A percentile compares a stretch with the other conserved stretches of the same genome.
These are phyloP conservation scores for Eupithecia subumbrata DNA, from an alignment of 2,888 invertebrate species.

Conservation along the genomic window DNA sequence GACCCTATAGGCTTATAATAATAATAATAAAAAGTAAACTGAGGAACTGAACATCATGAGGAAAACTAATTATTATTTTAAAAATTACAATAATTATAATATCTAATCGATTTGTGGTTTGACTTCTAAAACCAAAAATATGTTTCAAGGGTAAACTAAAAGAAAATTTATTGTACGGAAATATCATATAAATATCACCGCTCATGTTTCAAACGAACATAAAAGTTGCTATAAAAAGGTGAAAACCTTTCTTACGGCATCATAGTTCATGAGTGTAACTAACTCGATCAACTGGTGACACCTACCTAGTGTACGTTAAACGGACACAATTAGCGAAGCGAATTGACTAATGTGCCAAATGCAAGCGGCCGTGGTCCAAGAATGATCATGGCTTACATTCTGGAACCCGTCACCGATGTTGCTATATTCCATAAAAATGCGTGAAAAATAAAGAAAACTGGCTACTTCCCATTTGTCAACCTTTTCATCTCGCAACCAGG, in stretches of 20 bases:
- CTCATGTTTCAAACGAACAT: neutral
- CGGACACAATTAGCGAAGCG: constrained; percentile 36
- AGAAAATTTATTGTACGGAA: neutral
- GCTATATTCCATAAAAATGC: neutral
- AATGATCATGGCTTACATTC: neutral
- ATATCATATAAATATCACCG: neutral
- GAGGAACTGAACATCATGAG: neutral
- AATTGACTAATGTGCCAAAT: constrained; percentile 26
- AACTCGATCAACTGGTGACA: neutral
- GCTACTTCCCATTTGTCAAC: neutral
- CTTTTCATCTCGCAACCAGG: neutral
- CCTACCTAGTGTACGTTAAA: neutral
- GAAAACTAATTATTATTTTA: neutral
- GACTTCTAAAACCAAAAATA: neutral
- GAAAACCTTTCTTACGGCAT: neutral
- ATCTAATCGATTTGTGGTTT: neutral
- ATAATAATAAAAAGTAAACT: neutral
- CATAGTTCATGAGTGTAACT: neutral
- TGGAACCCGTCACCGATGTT: neutral
- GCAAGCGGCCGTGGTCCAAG: neutral
- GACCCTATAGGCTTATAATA: too few species aligned
- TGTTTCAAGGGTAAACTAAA: neutral
- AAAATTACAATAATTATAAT: neutral
- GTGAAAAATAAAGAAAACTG: neutral
- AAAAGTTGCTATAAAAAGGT: neutral